Evolutionary conservation across 2,888 invertebrate genomes (phyloP).

Genomic region (Chrysolina haemoptera): DNA sequence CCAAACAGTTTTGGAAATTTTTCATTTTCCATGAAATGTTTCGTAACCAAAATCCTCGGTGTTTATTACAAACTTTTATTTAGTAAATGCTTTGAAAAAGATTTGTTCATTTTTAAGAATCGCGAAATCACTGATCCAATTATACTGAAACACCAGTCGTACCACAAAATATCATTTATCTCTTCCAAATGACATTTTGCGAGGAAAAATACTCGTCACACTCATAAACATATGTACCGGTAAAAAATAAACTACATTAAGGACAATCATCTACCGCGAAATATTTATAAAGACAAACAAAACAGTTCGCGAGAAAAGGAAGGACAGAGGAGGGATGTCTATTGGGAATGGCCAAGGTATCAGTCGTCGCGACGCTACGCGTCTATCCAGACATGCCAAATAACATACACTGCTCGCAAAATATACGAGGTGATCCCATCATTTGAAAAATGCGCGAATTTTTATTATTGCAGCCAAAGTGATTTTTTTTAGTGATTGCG

Average conservation of each 20-base stretch:
- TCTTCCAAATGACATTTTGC: not conserved
- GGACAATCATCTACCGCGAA: conserved; percentile 19
- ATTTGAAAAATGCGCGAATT: not conserved
- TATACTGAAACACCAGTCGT: no score
- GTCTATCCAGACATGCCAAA: conserved; percentile 32
- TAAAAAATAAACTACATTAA: not conserved
- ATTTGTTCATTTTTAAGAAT: no score
- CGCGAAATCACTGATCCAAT: no score
- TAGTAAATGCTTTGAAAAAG: no score
- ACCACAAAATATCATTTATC: no score
- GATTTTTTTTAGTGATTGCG: not conserved
- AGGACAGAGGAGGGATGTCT: conserved; percentile 29
- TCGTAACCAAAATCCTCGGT: no score
- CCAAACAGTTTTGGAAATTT: no score
- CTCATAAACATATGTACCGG: not conserved
- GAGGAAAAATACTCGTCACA: not conserved
- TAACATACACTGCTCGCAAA: conserved; percentile 27
- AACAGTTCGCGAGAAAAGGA: conserved; percentile 25
- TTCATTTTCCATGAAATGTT: no score
- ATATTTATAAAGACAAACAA: conserved; percentile 34
- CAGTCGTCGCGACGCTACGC: conserved; percentile 46
- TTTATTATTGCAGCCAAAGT: not conserved
- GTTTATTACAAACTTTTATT: no score
- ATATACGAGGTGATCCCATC: not conserved
- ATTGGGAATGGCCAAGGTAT: conserved; percentile 40